A percentile compares a stretch with the other conserved stretches of the same genome.
Evolutionary conservation across 2,888 invertebrate genomes (phyloP).

Genomic region (Electrophaes corylata): DNA sequence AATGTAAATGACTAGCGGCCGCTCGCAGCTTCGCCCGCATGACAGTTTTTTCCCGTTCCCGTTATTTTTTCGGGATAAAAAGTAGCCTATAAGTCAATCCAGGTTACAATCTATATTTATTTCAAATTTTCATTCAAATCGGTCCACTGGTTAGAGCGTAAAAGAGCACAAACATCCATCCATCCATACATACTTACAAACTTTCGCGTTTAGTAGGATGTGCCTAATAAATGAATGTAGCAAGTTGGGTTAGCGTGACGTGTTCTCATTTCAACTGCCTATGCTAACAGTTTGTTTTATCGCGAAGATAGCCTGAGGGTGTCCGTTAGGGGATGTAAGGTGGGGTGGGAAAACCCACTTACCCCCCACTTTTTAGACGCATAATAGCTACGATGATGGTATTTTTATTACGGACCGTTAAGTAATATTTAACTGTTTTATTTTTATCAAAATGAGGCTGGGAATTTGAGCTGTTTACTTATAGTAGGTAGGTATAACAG

Average conservation of each 20-base stretch:
- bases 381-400: conserved; percentile 10
- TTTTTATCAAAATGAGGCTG: neutral
- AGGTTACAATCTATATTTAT: too few species aligned
- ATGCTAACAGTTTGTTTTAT: conserved; percentile 70
- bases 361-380: conserved; percentile 30
- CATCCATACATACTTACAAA: too few species aligned
- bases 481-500: too few species aligned
- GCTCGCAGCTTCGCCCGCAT: too few species aligned
- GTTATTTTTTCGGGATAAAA: too few species aligned
- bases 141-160: too few species aligned
- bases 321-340: conserved; percentile 35
- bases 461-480: neutral
- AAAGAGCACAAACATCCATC: too few species aligned
- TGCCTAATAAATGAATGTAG: neutral
- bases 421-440: conserved; percentile 3
- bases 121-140: too few species aligned
- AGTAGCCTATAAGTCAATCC: too few species aligned
- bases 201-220: too few species aligned
- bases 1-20: too few species aligned
- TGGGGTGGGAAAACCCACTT: conserved; percentile 53
- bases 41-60: too few species aligned
- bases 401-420: conserved; percentile 18
- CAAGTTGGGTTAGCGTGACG: conserved; percentile 50
- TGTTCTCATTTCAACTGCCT: conserved; percentile 50
- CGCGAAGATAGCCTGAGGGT: conserved; percentile 59